These are phyloP conservation scores for Heliothis peltigera DNA, from an alignment of 2,888 invertebrate genomes.

Conservation along the genomic window DNA sequence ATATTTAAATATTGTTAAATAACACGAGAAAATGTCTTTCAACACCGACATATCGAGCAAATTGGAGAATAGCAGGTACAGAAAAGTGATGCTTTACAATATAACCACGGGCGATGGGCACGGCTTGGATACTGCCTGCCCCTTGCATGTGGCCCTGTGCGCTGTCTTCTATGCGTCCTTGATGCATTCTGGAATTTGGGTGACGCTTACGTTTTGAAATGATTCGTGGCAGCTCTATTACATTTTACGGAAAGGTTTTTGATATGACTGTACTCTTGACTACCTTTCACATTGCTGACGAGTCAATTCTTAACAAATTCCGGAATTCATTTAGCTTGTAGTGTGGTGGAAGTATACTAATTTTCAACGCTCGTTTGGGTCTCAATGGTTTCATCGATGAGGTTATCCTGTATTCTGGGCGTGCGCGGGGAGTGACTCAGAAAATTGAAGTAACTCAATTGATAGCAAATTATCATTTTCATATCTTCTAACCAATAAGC, in stretches of 20 bases:
- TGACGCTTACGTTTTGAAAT: conserved; percentile 47
- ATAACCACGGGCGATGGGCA: conserved; percentile 62
- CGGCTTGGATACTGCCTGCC: conserved; percentile 62
- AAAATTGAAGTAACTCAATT: conserved; percentile 50
- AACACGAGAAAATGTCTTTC: conserved; percentile 88
- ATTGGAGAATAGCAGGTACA: conserved; percentile 90
- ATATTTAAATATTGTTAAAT: conserved; percentile 85
- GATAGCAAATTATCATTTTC: conserved; percentile 32
- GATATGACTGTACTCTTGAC: conserved; percentile 42
- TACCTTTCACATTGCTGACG: conserved; percentile 71
- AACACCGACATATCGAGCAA: conserved; percentile 87
- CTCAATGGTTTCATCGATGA: conserved; percentile 68
- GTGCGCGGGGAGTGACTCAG: conserved; percentile 74
- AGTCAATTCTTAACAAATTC: conserved; percentile 45
- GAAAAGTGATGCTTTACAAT: conserved; percentile 66
- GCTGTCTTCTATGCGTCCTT: conserved; percentile 59
- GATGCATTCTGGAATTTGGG: conserved; percentile 65
- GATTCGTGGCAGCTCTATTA: conserved; percentile 44
- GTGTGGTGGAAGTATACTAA: conserved; percentile 28
- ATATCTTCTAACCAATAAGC: conserved; percentile 27
- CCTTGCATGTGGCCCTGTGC: conserved; percentile 63
- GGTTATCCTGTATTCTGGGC: conserved; percentile 78
- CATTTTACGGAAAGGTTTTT: conserved; percentile 35
- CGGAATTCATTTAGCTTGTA: conserved; percentile 26
- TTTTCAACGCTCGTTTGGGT: conserved; percentile 48